phyloP scores from a whole-genome alignment of 2,888 invertebrate species.

The Conchocele bisecta region DNA sequence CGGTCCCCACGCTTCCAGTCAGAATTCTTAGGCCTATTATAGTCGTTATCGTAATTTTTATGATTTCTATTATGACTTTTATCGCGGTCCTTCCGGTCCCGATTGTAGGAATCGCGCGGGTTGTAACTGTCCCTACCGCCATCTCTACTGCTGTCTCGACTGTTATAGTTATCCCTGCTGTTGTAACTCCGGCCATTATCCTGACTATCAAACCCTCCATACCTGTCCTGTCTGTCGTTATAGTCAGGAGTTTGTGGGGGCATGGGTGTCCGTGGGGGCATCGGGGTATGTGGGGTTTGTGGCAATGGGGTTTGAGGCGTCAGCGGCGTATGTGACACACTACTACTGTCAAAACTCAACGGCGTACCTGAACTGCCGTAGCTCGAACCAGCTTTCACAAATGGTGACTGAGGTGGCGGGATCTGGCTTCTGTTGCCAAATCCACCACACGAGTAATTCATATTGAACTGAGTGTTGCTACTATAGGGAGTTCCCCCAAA shows the following conservation, averaged over 20 bases:
- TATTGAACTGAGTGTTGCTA: slow-evolving; percentile 45
- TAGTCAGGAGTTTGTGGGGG: too few species aligned
- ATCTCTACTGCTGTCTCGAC: slow-evolving; percentile 38
- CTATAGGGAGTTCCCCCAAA: slow-evolving; percentile 35
- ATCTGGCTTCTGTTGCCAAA: slow-evolving; percentile 30
- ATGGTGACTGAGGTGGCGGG: slow-evolving; percentile 29
- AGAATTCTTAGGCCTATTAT: slow-evolving; percentile 48
- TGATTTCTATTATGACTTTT: slow-evolving; percentile 44
- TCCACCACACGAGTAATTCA: slow-evolving; percentile 6
- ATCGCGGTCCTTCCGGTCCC: slow-evolving; percentile 47
- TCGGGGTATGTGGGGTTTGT: neutral
- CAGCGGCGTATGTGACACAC: slow-evolving; percentile 44
- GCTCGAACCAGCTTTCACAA: slow-evolving; percentile 21
- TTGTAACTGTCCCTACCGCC: slow-evolving; percentile 25
- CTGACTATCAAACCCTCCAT: slow-evolving; percentile 9
- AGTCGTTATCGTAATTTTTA: slow-evolving; percentile 53
- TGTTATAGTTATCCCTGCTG: slow-evolving; percentile 44
- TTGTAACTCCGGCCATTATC: slow-evolving; percentile 17
- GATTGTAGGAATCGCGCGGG: too few species aligned
- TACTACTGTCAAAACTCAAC: slow-evolving; percentile 50
- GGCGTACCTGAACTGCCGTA: slow-evolving; percentile 45
- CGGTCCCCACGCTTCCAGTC: slow-evolving; percentile 52
- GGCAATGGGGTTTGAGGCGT: slow-evolving; percentile 53
- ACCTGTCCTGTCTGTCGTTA: slow-evolving; percentile 15
- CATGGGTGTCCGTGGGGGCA: neutral